These are phyloP conservation scores for Heteractis magnifica DNA, from an alignment of 92 coral and sea anemone species.

Conservation along the genomic window DNA sequence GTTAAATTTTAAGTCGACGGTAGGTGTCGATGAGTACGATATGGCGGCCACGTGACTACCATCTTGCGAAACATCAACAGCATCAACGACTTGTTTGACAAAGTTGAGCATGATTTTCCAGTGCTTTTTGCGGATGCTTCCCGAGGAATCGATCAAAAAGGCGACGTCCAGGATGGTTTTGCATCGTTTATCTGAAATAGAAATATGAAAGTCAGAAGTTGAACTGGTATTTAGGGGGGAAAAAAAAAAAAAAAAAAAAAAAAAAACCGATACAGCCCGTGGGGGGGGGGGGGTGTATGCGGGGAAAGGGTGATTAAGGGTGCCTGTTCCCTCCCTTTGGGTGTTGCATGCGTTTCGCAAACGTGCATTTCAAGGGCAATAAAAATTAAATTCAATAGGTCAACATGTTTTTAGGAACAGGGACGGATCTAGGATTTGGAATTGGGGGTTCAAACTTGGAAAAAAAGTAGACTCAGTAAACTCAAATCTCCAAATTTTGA, in stretches of 20 bases:
- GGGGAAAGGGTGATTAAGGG: no score
- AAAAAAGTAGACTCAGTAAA: no score
- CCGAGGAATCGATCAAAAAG: slow-evolving; percentile 67
- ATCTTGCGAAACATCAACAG: slow-evolving; percentile 52
- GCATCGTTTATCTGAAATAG: slow-evolving; percentile 40
- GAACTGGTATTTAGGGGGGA: neutral
- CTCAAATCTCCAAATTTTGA: no score
- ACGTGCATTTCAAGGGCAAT: no score
- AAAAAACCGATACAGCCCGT: no score
- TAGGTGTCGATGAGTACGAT: slow-evolving; percentile 54
- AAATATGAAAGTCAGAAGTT: no score
- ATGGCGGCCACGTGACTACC: slow-evolving; percentile 63
- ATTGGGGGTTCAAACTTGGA: no score
- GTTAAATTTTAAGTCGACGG: slow-evolving; percentile 65
- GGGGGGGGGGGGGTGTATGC: neutral
- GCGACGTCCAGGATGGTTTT: slow-evolving; percentile 55
- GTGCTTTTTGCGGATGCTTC: slow-evolving; percentile 54
- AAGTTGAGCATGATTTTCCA: slow-evolving; percentile 54
- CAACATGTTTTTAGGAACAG: no score
- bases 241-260: neutral
- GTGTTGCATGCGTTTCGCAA: no score
- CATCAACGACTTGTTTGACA: slow-evolving; percentile 42
- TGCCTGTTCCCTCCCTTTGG: no score
- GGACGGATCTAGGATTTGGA: no score
- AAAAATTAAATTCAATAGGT: no score